Percentiles rank a stretch among this genome's conserved stretches.
These are phyloP conservation scores for Myopa testacea DNA, from an alignment of 2,888 invertebrate species.

Conservation along the genomic window DNA sequence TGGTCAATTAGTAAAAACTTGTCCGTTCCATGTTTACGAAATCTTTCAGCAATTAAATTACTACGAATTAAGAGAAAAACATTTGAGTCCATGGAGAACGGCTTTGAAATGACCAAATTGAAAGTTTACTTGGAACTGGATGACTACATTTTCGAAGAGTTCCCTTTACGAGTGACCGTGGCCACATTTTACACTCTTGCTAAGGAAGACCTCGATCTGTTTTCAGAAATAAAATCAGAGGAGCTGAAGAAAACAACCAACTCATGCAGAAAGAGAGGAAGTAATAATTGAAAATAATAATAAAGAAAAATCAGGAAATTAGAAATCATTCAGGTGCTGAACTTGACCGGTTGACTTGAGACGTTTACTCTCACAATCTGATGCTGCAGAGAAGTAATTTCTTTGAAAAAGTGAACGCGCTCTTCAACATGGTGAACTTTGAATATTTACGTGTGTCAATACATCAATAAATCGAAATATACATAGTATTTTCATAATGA, in stretches of 20 bases:
- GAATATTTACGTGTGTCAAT: too few species aligned
- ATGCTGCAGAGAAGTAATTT: not conserved
- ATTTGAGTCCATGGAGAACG: not conserved
- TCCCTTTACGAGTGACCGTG: constrained; percentile 9
- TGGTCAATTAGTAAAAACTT: constrained; percentile 2
- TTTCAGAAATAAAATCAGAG: not conserved
- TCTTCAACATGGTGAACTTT: not conserved
- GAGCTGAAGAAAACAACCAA: not conserved
- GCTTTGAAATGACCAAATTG: not conserved
- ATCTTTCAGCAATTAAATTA: not conserved
- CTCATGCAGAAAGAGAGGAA: not conserved
- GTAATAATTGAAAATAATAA: not conserved
- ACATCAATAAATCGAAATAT: too few species aligned
- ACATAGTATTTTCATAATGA: too few species aligned
- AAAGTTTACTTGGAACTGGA: not conserved
- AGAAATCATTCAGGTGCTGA: not conserved
- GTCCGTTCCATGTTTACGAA: not conserved
- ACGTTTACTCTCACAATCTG: not conserved
- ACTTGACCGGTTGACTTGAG: not conserved
- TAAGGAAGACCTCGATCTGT: too few species aligned
- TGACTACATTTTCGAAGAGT: not conserved
- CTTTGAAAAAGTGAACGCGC: not conserved
- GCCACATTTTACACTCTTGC: too few species aligned
- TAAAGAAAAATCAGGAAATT: constrained; percentile 4
- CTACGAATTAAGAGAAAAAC: not conserved